A percentile compares a stretch with the other conserved stretches of the same genome.
These are phyloP conservation scores for Chrysolina haemoptera DNA, from an alignment of 2,888 invertebrate genomes.

Conservation along the genomic window DNA sequence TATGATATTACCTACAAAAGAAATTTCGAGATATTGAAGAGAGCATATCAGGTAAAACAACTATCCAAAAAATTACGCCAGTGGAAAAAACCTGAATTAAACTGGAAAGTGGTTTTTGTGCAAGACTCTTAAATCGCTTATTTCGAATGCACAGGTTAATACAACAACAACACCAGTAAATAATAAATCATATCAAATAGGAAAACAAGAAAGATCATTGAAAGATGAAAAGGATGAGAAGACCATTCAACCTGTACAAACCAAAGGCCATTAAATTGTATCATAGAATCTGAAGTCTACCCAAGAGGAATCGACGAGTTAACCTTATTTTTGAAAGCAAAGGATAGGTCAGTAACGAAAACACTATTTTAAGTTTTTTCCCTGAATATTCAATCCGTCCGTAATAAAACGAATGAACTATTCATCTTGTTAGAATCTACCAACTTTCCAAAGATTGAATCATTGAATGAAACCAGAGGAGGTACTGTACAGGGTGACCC, in stretches of 20 bases:
- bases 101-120: conserved; percentile 22
- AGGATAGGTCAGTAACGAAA: not conserved
- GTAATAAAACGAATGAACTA: too few species aligned
- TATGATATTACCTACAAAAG: not conserved
- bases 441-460: not conserved
- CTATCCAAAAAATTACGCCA: conserved; percentile 14
- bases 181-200: not conserved
- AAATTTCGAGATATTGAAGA: not conserved
- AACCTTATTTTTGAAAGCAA: not conserved
- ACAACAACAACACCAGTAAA: conserved; percentile 4
- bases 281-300: not conserved
- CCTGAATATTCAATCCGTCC: not conserved
- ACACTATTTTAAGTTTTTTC: not conserved
- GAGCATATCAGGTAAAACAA: conserved; percentile 6
- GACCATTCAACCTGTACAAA: too few species aligned
- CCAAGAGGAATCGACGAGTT: not conserved
- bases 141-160: conserved; percentile 2
- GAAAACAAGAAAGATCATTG: too few species aligned
- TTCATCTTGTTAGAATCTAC: conserved; percentile 6
- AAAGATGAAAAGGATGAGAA: not conserved
- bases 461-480: not conserved
- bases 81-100: conserved; percentile 10
- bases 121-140: too few species aligned
- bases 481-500: too few species aligned
- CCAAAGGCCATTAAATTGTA: too few species aligned